phyloP scores from a whole-genome alignment of 2,888 invertebrate genomes.

The Drosophila demipolita region DNA sequence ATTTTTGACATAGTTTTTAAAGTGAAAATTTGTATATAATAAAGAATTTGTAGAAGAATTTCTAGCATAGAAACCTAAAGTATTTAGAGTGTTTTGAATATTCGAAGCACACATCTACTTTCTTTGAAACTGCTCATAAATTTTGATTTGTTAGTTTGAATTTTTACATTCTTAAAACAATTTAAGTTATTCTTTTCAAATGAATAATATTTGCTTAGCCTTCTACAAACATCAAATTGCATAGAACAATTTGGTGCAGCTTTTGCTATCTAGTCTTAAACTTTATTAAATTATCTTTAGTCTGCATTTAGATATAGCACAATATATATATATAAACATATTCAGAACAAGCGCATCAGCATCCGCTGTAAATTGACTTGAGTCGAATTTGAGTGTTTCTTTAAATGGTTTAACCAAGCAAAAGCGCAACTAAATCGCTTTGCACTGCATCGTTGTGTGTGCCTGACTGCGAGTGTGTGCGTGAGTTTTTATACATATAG shows the following conservation, averaged over 20 bases:
- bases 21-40: accelerated
- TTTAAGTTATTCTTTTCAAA: neutral
- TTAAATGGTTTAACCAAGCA: slow-evolving; percentile 4
- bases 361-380: slow-evolving; percentile 15
- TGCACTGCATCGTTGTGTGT: neutral
- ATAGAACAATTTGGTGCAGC: neutral
- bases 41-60: neutral
- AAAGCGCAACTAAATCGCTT: slow-evolving; percentile 1
- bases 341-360: slow-evolving; percentile 1
- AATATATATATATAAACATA: neutral
- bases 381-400: neutral
- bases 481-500: neutral
- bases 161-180: neutral
- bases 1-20: neutral
- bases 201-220: neutral
- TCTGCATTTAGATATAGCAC: neutral
- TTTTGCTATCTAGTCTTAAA: neutral
- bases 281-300: neutral
- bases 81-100: neutral
- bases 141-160: neutral
- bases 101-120: no score
- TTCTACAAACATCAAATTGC: neutral
- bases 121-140: neutral
- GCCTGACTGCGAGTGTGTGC: neutral
- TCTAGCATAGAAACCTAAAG: no score